Percentiles rank a stretch among this genome's conserved stretches.
phyloP scores from a whole-genome alignment of 1,140 invertebrate genomes.

The Caenorhabditis briggsae region DNA sequence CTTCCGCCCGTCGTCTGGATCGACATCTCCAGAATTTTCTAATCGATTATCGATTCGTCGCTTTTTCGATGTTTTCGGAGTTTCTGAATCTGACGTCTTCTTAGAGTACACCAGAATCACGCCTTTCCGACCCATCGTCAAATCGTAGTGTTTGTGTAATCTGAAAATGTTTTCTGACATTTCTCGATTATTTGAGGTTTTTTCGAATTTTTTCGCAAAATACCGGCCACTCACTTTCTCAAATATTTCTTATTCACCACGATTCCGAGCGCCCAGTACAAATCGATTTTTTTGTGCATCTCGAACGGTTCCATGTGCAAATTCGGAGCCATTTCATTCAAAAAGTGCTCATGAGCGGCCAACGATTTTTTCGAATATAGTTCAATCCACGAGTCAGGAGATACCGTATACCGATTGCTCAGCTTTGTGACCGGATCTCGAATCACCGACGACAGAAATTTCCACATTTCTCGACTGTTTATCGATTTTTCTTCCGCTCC shows the following conservation, averaged over 20 bases:
- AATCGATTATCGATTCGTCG: too few relatives aligned
- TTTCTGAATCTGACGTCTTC: neutral
- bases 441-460: too few relatives aligned
- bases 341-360: neutral
- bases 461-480: too few relatives aligned
- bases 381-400: neutral
- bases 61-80: too few relatives aligned
- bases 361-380: neutral
- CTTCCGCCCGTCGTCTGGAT: too few relatives aligned
- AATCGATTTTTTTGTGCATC: neutral
- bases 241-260: neutral
- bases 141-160: neutral
- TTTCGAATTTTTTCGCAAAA: too few relatives aligned
- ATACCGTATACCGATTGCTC: neutral
- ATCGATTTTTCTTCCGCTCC: too few relatives aligned
- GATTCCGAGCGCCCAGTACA: neutral
- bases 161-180: neutral
- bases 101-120: neutral
- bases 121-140: conserved; percentile 8
- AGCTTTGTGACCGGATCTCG: too few relatives aligned
- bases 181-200: too few relatives aligned
- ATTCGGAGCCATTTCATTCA: neutral
- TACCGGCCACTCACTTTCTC: neutral
- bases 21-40: too few relatives aligned
- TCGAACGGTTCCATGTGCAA: neutral